A percentile compares a stretch with the other conserved stretches of the same genome.
phyloP scores from a whole-genome alignment of 2,113 vertebrate genomes.

The Seriola quinqueradiata region DNA sequence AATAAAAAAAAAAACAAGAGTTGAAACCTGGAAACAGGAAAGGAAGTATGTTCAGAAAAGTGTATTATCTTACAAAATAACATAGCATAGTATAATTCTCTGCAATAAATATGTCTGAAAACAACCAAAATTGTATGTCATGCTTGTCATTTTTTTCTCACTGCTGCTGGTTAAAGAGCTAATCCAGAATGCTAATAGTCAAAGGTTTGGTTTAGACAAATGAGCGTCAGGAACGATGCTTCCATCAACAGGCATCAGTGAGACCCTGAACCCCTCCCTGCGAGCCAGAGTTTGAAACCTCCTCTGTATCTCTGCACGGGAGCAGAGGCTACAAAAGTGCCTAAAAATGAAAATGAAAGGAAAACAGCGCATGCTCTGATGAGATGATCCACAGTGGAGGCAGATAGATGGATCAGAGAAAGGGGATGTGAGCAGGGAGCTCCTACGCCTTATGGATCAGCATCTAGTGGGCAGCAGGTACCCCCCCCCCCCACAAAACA shows the following conservation, averaged over 20 bases:
- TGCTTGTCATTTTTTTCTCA: constrained; percentile 1
- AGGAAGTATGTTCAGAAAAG: neutral
- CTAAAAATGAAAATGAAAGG: constrained; percentile 61
- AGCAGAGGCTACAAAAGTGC: constrained; percentile 29
- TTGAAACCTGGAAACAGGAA: neutral
- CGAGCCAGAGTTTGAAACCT: constrained; percentile 26
- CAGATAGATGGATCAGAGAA: constrained; percentile 63
- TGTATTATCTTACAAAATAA: neutral
- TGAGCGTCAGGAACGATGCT: neutral
- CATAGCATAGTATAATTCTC: neutral
- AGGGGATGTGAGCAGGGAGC: constrained; percentile 61
- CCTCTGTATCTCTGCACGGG: constrained; percentile 31
- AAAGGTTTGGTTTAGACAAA: neutral
- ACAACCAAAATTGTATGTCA: neutral
- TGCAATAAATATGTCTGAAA: neutral
- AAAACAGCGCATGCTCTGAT: constrained; percentile 50
- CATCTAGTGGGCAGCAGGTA: constrained; percentile 72
- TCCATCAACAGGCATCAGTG: constrained; percentile 1
- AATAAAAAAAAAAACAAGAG: neutral
- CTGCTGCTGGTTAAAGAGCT: neutral
- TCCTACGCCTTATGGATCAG: constrained; percentile 80
- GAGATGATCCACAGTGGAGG: constrained; percentile 65
- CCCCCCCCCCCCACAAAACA: neutral
- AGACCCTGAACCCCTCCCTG: constrained; percentile 37
- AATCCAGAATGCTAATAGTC: neutral